Percentiles rank a stretch among this genome's conserved stretches.
These are phyloP conservation scores for Brachypodius melanocephalos DNA, from an alignment of 2,113 vertebrate genomes.

Conservation along the genomic window DNA sequence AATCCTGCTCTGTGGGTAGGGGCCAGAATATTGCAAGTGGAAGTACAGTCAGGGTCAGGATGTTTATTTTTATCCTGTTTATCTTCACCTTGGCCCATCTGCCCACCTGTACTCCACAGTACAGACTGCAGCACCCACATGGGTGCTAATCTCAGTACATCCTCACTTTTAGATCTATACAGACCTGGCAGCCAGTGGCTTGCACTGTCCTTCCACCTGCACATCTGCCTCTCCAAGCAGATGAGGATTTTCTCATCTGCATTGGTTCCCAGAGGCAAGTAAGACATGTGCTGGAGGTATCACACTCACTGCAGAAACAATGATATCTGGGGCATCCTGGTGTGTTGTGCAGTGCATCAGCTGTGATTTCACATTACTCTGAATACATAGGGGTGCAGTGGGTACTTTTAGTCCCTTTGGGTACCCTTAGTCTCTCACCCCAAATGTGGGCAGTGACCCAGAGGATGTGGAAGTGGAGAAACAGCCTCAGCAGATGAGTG, in stretches of 20 bases:
- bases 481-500: rapidly evolving
- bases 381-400: neutral
- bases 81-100: neutral
- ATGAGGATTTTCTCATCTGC: neutral
- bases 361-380: neutral
- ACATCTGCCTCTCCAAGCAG: neutral
- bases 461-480: neutral
- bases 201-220: neutral
- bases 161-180: neutral
- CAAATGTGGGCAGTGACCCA: neutral
- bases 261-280: neutral
- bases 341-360: neutral
- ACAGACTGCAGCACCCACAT: neutral
- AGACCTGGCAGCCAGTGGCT: neutral
- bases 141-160: neutral
- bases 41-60: neutral
- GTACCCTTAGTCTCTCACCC: neutral
- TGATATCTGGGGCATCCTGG: rapidly evolving
- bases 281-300: neutral
- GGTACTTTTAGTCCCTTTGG: neutral
- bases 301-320: rapidly evolving
- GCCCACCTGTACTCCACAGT: no score
- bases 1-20: neutral
- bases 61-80: neutral
- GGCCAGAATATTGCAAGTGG: neutral